These are phyloP conservation scores for Crypturellus undulatus DNA, from an alignment of 2,113 vertebrate species.

Conservation along the genomic window DNA sequence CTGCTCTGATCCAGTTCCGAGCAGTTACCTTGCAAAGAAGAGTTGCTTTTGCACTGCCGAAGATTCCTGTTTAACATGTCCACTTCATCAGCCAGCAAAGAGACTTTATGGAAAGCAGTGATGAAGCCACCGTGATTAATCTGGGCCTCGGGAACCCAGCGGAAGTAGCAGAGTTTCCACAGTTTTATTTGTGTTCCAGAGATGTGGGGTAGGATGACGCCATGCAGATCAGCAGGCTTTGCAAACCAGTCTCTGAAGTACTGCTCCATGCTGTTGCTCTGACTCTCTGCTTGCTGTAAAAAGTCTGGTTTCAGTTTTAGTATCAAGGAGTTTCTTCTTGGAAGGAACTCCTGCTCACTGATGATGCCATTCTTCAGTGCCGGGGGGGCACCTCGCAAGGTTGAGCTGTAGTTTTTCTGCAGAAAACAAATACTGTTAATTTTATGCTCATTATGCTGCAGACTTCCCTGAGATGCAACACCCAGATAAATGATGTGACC, in stretches of 20 bases:
- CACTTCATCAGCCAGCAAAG: constrained; percentile 90
- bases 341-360: constrained; percentile 78
- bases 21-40: constrained; percentile 55
- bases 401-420: constrained; percentile 92
- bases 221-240: constrained; percentile 85
- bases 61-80: constrained; percentile 86
- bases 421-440: constrained; percentile 25
- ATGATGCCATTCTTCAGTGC: constrained; percentile 86
- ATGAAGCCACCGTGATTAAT: constrained; percentile 87
- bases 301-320: constrained; percentile 82
- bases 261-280: constrained; percentile 80
- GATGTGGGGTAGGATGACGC: constrained; percentile 85
- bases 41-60: constrained; percentile 81
- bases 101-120: constrained; percentile 87
- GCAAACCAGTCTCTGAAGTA: constrained; percentile 90
- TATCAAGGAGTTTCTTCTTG: constrained; percentile 86
- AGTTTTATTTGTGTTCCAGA: constrained; percentile 86
- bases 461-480: neutral
- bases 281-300: constrained; percentile 65
- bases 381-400: constrained; percentile 80
- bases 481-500: neutral
- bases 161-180: constrained; percentile 97
- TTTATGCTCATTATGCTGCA: neutral
- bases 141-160: constrained; percentile 95
- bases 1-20: constrained; percentile 78